phyloP scores from a whole-genome alignment of 1,140 invertebrate genomes.

The Caenorhabditis remanei region DNA sequence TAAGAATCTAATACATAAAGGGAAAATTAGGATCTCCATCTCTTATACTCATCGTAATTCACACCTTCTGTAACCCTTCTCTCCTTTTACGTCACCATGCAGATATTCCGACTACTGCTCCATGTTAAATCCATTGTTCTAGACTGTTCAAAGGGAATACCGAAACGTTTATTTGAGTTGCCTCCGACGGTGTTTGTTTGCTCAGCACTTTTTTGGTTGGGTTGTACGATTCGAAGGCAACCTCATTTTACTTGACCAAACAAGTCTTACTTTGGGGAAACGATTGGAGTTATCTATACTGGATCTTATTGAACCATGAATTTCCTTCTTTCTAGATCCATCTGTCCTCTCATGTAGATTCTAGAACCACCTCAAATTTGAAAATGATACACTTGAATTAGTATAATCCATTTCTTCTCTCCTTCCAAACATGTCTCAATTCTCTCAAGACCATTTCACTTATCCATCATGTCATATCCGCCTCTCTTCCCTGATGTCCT shows the following conservation, averaged over 20 bases:
- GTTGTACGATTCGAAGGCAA: not conserved
- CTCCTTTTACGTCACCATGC: no score
- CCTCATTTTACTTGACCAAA: not conserved
- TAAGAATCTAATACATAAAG: no score
- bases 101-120: not conserved
- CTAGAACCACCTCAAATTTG: not conserved
- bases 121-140: conserved; percentile 19
- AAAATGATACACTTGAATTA: not conserved
- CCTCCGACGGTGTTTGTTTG: conserved; percentile 14
- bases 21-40: no score
- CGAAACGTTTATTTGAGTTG: conserved; percentile 42
- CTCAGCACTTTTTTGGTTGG: conserved; percentile 7
- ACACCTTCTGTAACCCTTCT: no score
- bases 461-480: conserved; percentile 38
- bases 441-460: conserved; percentile 20
- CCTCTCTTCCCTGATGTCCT: not conserved
- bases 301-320: no score
- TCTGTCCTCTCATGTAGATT: not conserved
- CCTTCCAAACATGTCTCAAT: not conserved
- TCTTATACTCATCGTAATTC: no score
- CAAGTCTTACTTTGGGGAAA: not conserved
- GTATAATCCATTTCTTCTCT: not conserved
- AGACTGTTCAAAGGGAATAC: conserved; percentile 23
- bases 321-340: not conserved
- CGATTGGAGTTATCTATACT: not conserved